These are phyloP conservation scores for Anableps anableps DNA, from an alignment of 2,797 vertebrate genomes.

Conservation along the genomic window DNA sequence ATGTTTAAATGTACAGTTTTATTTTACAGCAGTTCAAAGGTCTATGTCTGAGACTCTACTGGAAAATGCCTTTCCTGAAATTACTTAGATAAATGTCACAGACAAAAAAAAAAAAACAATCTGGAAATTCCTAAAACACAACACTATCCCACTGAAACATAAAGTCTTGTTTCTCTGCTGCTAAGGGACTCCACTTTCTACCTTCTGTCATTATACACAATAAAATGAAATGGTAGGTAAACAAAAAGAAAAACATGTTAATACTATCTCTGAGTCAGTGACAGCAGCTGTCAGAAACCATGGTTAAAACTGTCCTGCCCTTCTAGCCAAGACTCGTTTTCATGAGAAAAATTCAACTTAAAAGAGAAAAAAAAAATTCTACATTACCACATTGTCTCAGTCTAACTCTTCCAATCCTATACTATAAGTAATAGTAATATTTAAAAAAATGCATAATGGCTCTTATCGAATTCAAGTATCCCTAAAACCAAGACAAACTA, in stretches of 20 bases:
- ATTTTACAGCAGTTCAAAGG: too few relatives aligned
- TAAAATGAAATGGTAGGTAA: background rate
- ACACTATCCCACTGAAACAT: background rate
- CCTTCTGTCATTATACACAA: slow-evolving; percentile 14
- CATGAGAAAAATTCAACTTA: slow-evolving; percentile 29
- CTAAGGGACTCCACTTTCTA: too few relatives aligned
- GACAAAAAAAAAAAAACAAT: background rate
- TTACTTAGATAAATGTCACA: background rate
- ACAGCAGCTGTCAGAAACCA: slow-evolving; percentile 58
- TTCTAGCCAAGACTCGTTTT: slow-evolving; percentile 41
- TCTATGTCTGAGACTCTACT: background rate
- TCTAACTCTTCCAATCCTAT: background rate
- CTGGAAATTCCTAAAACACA: background rate
- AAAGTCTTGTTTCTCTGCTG: background rate
- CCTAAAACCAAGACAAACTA: slow-evolving; percentile 21
- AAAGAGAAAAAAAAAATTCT: background rate
- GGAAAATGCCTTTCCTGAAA: background rate
- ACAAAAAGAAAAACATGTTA: slow-evolving; percentile 12
- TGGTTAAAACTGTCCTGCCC: slow-evolving; percentile 44
- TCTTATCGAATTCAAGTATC: slow-evolving; percentile 5
- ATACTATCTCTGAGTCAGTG: slow-evolving; percentile 31
- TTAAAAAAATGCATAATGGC: slow-evolving; percentile 15
- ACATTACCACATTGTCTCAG: background rate
- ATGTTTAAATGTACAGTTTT: too few relatives aligned
- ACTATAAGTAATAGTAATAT: background rate